Conservation (phyloP, 1,140 invertebrate genomes). For the Triops longicaudatus region DNA sequence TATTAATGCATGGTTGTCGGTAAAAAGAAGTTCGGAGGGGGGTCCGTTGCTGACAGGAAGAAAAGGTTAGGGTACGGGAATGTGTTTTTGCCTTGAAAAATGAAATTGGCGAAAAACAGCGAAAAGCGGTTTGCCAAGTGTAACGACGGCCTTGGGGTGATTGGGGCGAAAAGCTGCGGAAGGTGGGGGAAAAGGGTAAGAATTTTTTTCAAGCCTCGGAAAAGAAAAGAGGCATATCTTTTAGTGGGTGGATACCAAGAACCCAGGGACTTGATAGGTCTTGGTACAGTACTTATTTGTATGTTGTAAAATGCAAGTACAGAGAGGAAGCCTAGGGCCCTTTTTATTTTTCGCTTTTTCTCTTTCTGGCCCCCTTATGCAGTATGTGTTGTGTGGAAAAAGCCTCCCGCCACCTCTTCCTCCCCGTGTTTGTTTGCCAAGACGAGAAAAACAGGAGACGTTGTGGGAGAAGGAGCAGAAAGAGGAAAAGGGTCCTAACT, state of each 20-base stretch:
- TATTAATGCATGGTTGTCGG: slow-evolving; percentile 8
- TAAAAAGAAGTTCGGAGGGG: neutral
- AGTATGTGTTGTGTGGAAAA: neutral
- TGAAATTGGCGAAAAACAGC: slow-evolving; percentile 15
- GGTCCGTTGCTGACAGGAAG: neutral
- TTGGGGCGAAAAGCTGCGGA: neutral
- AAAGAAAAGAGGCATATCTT: neutral
- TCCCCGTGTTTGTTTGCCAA: slow-evolving; percentile 11
- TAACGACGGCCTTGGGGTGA: slow-evolving; percentile 4
- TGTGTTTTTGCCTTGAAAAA: neutral
- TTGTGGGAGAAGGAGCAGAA: neutral
- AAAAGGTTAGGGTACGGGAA: neutral
- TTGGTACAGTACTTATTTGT: neutral
- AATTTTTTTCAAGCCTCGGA: neutral
- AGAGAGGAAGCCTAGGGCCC: neutral
- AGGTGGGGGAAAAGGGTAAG: neutral
- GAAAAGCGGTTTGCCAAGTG: slow-evolving; percentile 10
- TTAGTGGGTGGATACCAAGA: neutral
- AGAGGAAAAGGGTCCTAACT: neutral
- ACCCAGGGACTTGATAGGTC: neutral
- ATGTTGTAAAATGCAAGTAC: slow-evolving; percentile 8
- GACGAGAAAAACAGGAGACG: slow-evolving; percentile 14
- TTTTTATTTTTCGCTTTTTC: slow-evolving; percentile 5
- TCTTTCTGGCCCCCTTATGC: neutral
- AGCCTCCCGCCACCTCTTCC: neutral